Evolutionary conservation across 2,797 vertebrate genomes (phyloP), one percentile per base, ranked within the genome.

Genomic region (Rhinogobio ventralis): DNA sequence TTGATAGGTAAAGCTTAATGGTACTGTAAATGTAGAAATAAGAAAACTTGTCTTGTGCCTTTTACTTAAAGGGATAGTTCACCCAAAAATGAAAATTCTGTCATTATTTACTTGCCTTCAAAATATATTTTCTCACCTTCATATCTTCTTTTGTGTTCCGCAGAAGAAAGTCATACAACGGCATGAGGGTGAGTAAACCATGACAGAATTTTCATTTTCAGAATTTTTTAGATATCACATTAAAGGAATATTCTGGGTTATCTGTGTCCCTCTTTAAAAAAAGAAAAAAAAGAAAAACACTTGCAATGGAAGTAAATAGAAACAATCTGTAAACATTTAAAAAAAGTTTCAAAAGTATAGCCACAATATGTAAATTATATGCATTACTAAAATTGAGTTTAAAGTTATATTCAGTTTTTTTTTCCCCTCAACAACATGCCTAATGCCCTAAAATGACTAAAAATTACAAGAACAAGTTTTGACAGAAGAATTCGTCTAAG

Each of bases 1-100:
- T 49, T 39, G n/a, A 28, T 42, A 78, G 83, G 46, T 77, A 79
- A 72, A 79, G 30, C 19, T 28, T 45, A 45, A 60, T 46, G 23
- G n/a, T 11, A 25, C 57, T n/a, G 69, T 33, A 25, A 36, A 23
- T 74, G 51, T 51, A 75, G 46, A 73, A 36, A 82, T 23, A 13
- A 74, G 45, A 36, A 74, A 1, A 4, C 71, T 7, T 71, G 20
- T 33, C 30, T n/a, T 57, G 33, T 17, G 10, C 13, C 20, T 76
- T 14, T 42, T 39, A 57, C 2, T 42, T 64, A 60, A 78, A 78
- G 42, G 25, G 57, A 62, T 46, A 20, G 76, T 13, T 25, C 5
- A 64, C 15, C 15, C 39, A 28, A 20, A 62, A 62, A 30, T 25
- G 4, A 30, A 30, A 45, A 78, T 78, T 62, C 8, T 62, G 49